Percentiles rank a stretch among this genome's conserved stretches.
Evolutionary conservation across 2,888 invertebrate species (phyloP).

Genomic region (Macrosiphum euphorbiae): DNA sequence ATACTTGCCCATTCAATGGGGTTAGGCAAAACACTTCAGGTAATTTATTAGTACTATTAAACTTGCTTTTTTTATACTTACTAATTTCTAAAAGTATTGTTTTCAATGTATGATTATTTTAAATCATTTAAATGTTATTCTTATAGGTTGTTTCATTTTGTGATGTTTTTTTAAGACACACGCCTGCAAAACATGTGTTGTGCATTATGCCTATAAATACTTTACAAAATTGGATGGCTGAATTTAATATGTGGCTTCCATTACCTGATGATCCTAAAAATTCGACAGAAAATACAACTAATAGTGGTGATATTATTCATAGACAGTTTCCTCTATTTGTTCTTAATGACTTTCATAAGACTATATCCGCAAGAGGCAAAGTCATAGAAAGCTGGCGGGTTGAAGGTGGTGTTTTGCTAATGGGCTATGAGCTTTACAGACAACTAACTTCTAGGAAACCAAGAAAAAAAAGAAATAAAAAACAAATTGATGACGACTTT

Average conservation of each 20-base stretch:
- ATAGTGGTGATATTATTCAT: constrained; percentile 79
- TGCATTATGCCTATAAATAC: constrained; percentile 99
- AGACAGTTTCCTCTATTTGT: constrained; percentile 90
- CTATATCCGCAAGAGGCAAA: constrained; percentile 86
- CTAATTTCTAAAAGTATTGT: not conserved
- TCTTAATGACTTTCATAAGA: constrained; percentile 94
- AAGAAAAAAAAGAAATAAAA: constrained; percentile 75
- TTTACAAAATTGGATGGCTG: constrained; percentile 89
- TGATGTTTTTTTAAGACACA: constrained; percentile 94
- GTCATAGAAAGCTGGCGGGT: constrained; percentile 82
- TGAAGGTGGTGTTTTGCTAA: constrained; percentile 91
- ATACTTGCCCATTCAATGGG: constrained; percentile 99
- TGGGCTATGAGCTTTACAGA: constrained; percentile 97
- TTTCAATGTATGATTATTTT: not conserved
- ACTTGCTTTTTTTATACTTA: not conserved
- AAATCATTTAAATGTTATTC: constrained; percentile 41
- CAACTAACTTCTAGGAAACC: constrained; percentile 85
- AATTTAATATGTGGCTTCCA: constrained; percentile 98
- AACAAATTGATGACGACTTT: constrained; percentile 72
- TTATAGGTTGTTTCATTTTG: constrained; percentile 89
- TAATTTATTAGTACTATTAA: constrained; percentile 65
- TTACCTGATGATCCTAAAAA: constrained; percentile 73
- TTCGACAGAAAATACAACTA: constrained; percentile 71
- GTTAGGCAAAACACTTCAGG: constrained; percentile 95
- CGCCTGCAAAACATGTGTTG: constrained; percentile 87